These are phyloP conservation scores for Dione vanillae DNA, from an alignment of 2,888 invertebrate species.

Conservation along the genomic window DNA sequence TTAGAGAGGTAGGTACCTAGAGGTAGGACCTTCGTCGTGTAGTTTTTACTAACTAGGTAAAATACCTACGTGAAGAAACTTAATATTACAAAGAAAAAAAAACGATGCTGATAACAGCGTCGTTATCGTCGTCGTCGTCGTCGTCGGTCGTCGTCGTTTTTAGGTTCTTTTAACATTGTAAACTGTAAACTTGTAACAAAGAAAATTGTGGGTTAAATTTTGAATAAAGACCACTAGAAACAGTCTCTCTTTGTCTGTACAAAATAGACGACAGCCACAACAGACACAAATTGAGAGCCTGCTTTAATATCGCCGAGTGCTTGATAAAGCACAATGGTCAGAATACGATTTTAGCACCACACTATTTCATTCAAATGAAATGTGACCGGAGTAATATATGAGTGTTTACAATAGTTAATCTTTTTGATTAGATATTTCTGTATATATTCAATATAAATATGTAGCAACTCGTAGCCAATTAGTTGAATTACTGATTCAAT, in stretches of 20 bases:
- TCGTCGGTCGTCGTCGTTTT: neutral
- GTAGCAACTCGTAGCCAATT: too few relatives aligned
- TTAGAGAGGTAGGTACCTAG: too few relatives aligned
- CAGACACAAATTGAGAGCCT: conserved; percentile 34
- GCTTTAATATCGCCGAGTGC: conserved; percentile 28
- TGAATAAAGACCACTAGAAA: conserved; percentile 25
- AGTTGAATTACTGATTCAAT: too few relatives aligned
- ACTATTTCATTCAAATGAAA: neutral
- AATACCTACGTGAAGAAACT: neutral
- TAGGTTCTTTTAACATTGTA: conserved; percentile 5
- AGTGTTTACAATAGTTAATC: neutral
- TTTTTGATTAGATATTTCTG: too few relatives aligned
- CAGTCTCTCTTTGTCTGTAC: conserved; percentile 33
- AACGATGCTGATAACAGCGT: too few relatives aligned
- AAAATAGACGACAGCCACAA: conserved; percentile 28
- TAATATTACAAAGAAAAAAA: neutral
- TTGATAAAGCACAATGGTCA: conserved; percentile 4
- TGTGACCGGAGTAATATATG: neutral
- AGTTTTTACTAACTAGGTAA: too few relatives aligned
- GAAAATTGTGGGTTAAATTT: conserved; percentile 26
- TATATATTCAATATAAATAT: too few relatives aligned
- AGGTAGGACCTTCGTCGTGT: too few relatives aligned
- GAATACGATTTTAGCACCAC: neutral
- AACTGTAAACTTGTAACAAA: conserved; percentile 15
- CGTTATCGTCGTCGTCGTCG: too few relatives aligned